These are phyloP conservation scores for Fregata magnificens DNA, from an alignment of 2,113 vertebrate species.

Conservation along the genomic window DNA sequence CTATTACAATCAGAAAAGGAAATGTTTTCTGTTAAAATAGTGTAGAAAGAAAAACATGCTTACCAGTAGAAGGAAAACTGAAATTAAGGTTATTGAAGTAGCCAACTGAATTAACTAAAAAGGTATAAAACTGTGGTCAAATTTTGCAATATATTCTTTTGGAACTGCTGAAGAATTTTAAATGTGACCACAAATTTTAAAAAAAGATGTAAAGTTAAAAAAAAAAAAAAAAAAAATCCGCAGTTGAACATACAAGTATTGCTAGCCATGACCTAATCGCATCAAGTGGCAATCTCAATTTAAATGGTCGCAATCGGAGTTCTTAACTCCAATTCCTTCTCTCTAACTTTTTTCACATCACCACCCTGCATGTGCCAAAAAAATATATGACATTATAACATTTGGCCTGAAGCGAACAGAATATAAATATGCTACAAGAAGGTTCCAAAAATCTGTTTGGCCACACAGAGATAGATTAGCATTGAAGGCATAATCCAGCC, in stretches of 20 bases:
- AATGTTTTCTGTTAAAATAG: background rate
- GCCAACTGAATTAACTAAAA: background rate
- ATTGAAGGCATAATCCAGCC: conserved; percentile 11
- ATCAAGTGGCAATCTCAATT: background rate
- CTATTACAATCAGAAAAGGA: background rate
- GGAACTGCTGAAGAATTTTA: background rate
- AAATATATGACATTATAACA: background rate
- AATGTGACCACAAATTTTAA: background rate
- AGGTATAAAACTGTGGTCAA: background rate
- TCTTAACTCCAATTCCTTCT: background rate
- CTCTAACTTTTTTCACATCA: background rate
- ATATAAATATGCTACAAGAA: conserved; percentile 8
- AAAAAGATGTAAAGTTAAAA: background rate
- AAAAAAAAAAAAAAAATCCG: background rate
- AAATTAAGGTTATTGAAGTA: background rate
- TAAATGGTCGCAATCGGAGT: background rate
- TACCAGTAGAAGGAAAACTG: background rate
- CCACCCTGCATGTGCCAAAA: background rate
- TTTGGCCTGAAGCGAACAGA: background rate
- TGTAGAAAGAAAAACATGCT: background rate
- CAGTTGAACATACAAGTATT: background rate
- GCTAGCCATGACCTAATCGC: background rate
- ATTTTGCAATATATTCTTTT: background rate
- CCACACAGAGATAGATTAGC: conserved; percentile 53
- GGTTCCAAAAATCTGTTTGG: conserved; percentile 62